Evolutionary conservation across 1,140 invertebrate species (phyloP), one percentile per base, ranked within the genome.

Genomic region (Brachionus rotundiformis): DNA sequence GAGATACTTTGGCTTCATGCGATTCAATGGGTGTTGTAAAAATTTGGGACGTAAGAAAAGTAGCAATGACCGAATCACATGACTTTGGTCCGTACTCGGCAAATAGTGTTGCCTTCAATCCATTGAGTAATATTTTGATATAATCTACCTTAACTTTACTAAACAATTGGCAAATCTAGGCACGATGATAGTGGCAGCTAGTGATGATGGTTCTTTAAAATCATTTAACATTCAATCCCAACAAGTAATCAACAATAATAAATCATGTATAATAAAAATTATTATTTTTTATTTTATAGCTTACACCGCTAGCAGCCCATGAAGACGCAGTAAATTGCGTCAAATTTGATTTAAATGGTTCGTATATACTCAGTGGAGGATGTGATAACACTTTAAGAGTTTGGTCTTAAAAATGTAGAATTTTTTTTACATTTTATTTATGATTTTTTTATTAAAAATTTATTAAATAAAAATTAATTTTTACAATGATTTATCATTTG

Each of bases 311-410:
- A 77, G 82, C 85, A 76, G 87, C 87, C 63, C 88, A 89, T 83
- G 86, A 87, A 79, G 87, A 88, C 84, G 86, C 87, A 33, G 88
- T 89, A 3, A 87, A 88, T 83, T 87, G 85, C 83, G 47, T 85
- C 27, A 54, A 84, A 27, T 88, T 88, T 85, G 87, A 89, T 82
- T 65, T 82, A 25, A 82, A 61, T 63, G 87, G 87, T 83, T 85
- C 88, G 16, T 88, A 85, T 82, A 82, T 89, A 82, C 85, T 88
- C 27, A 87, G 87, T 25, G 86, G 87, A 19, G 87, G 87, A 2
- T 87, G 86, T 84, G 88, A 89, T 77, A 84, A 82, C 27, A 87
- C 87, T 2, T 84, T 88, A 41, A 84, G 87, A 65, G 86, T 88
- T 79, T 89, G 88, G 88, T 87, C 86, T 1, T 89, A 85, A 84